Evolutionary conservation across 1,140 invertebrate species (phyloP).

Genomic region (Drosophila oshimai): DNA sequence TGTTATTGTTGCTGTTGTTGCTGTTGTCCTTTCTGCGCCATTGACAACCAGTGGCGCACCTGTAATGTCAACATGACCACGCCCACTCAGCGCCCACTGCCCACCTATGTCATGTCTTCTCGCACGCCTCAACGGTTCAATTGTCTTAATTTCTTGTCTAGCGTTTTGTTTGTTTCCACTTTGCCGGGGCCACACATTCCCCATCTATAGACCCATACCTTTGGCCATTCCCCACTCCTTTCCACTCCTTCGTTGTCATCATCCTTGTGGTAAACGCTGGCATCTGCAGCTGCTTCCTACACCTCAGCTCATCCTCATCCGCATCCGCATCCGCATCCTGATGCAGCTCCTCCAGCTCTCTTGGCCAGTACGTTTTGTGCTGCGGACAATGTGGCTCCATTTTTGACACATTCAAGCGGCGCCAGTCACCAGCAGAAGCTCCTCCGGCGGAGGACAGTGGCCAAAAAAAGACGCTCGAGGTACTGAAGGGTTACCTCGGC

Average conservation of each 20-base stretch:
- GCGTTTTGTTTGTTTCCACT: conserved; percentile 71
- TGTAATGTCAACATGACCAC: conserved; percentile 75
- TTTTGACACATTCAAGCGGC: conserved; percentile 80
- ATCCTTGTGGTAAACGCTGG: conserved; percentile 69
- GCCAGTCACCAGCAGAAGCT: conserved; percentile 46
- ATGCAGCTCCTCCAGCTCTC: conserved; percentile 14
- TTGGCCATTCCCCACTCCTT: background rate
- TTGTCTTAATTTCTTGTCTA: conserved; percentile 80
- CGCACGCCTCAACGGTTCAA: conserved; percentile 79
- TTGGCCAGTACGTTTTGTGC: conserved; percentile 69
- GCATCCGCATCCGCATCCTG: conserved; percentile 4
- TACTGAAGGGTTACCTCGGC: background rate
- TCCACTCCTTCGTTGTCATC: conserved; percentile 21
- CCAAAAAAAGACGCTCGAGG: conserved; percentile 1
- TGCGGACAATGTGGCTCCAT: conserved; percentile 80
- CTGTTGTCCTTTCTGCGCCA: conserved; percentile 76
- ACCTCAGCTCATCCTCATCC: conserved; percentile 25
- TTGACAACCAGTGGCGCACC: conserved; percentile 68
- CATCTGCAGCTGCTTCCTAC: conserved; percentile 60
- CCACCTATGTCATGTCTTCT: conserved; percentile 58
- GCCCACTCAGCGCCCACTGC: conserved; percentile 28
- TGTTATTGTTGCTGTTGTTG: background rate
- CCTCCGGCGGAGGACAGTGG: conserved; percentile 31
- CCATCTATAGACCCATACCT: background rate
- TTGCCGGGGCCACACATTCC: conserved; percentile 19